Percentiles rank a stretch among this genome's conserved stretches.
Evolutionary conservation across 2,113 vertebrate genomes (phyloP).

Genomic region (Variabilichromis moorii): DNA sequence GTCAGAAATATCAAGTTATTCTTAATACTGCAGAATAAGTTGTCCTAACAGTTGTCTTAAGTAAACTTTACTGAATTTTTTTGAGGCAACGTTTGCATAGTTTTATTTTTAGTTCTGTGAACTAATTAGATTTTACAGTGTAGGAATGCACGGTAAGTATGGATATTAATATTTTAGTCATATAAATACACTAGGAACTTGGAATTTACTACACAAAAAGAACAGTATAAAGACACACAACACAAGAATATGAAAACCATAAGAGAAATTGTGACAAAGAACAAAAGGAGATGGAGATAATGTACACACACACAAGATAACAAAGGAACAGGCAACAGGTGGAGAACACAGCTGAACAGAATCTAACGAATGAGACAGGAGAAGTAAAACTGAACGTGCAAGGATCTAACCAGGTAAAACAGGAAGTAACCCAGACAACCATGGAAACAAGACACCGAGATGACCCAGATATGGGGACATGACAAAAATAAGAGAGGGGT

Average conservation of each 20-base stretch:
- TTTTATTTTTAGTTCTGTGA: too few relatives aligned
- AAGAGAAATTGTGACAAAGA: background rate
- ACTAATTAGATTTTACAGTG: too few relatives aligned
- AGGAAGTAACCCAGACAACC: background rate
- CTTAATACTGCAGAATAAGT: too few relatives aligned
- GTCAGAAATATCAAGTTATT: too few relatives aligned
- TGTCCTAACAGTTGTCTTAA: too few relatives aligned
- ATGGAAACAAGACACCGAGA: background rate
- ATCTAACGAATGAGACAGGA: background rate
- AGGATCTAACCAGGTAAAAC: background rate
- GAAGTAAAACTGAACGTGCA: background rate
- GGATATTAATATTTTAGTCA: background rate
- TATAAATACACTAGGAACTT: background rate
- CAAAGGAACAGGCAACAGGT: background rate
- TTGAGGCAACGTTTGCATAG: too few relatives aligned
- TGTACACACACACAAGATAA: background rate
- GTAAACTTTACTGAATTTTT: fast-evolving
- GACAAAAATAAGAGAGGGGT: background rate
- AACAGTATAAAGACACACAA: background rate
- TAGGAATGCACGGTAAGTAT: background rate
- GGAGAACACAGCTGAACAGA: background rate
- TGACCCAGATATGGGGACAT: background rate
- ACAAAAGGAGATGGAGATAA: background rate
- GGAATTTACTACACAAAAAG: background rate
- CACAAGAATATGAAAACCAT: background rate